Evolutionary conservation across 1,140 invertebrate species (phyloP).

Genomic region (Oryctes rhinoceros): DNA sequence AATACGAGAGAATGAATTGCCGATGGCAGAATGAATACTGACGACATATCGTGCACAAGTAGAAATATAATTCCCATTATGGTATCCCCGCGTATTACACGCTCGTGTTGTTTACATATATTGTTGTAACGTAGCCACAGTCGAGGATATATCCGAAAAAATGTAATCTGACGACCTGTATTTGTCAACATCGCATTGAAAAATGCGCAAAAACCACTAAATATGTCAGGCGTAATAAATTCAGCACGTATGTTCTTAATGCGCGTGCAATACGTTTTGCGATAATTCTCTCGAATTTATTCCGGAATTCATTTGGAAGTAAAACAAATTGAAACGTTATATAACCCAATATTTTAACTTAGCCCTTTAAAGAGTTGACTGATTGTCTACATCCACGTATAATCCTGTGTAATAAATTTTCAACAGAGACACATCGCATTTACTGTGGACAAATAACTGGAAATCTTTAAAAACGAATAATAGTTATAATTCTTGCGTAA

Average conservation of each 20-base stretch:
- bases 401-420: no score
- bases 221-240: constrained; percentile 34
- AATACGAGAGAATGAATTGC: constrained; percentile 29
- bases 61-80: constrained; percentile 33
- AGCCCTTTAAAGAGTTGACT: not conserved
- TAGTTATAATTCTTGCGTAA: no score
- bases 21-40: constrained; percentile 33
- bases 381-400: not conserved
- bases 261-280: not conserved
- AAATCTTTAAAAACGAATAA: no score
- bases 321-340: not conserved
- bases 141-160: constrained; percentile 6
- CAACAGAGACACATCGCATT: no score
- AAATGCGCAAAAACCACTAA: constrained; percentile 34
- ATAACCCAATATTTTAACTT: not conserved
- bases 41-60: constrained; percentile 1
- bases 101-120: constrained; percentile 1
- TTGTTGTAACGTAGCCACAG: constrained; percentile 4
- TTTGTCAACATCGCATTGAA: constrained; percentile 21
- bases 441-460: no score
- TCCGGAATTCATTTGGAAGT: not conserved
- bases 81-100: constrained; percentile 10
- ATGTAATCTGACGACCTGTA: constrained; percentile 20
- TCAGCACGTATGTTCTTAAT: constrained; percentile 3
- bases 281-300: not conserved